Conservation (phyloP, 2,113 vertebrate genomes). For the mouse (Mus musculus) region DNA sequence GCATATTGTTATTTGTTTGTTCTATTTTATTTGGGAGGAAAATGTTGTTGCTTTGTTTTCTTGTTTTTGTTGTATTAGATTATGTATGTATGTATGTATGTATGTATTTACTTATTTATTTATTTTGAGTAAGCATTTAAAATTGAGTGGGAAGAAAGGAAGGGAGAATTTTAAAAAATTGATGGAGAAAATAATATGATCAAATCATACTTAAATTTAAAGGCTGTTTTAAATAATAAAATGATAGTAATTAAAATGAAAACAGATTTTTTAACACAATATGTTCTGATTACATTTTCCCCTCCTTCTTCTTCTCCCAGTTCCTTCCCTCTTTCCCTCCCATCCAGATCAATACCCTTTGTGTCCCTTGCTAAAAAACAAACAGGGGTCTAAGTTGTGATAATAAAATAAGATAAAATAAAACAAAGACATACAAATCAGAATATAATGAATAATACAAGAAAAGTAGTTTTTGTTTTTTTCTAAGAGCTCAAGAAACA, state of each 20-base stretch:
- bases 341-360: background rate
- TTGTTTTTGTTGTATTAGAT: background rate
- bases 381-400: background rate
- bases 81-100: too few relatives aligned
- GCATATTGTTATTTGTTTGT: background rate
- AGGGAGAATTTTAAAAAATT: background rate
- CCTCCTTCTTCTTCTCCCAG: background rate
- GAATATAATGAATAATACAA: background rate
- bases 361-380: background rate
- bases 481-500: background rate
- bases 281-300: background rate
- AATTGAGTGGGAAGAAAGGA: background rate
- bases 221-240: background rate
- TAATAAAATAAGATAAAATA: background rate
- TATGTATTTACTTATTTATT: background rate
- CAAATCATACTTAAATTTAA: background rate
- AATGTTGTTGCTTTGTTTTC: background rate
- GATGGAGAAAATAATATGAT: background rate
- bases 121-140: background rate
- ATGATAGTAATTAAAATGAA: background rate
- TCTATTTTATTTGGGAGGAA: background rate
- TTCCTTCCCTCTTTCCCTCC: background rate
- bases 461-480: background rate
- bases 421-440: background rate
- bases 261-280: background rate